Conservation (phyloP, 30 jellyfish, hydroid and myxozoan species). For the Aurelia aurita region DNA sequence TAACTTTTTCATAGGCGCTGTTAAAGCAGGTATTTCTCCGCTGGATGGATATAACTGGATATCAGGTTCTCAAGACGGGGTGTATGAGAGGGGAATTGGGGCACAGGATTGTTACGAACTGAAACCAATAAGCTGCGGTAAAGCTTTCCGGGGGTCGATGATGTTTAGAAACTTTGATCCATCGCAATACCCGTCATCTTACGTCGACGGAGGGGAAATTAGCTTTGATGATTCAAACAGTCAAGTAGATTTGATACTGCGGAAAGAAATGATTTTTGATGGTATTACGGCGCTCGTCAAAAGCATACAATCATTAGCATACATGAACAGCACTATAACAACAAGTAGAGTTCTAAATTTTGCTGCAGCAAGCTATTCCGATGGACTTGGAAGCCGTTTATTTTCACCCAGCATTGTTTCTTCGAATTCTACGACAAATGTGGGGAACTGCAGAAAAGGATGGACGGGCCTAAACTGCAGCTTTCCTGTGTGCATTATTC, state of each 20-base stretch:
- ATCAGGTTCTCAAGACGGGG: constrained; percentile 63
- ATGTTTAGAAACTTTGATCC: constrained; percentile 19
- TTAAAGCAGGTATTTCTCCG: constrained; percentile 37
- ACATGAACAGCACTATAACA: constrained; percentile 5
- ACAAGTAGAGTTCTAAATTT: not conserved
- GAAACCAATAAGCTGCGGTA: constrained; percentile 52
- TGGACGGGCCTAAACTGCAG: constrained; percentile 87
- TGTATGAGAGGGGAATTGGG: constrained; percentile 58
- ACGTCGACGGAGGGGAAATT: constrained; percentile 2
- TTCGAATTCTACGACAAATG: not conserved
- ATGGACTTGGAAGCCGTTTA: not conserved
- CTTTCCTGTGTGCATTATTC: constrained; percentile 45
- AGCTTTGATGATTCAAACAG: constrained; percentile 3
- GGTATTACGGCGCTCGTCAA: constrained; percentile 35
- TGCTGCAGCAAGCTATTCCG: not conserved
- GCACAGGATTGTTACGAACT: constrained; percentile 42
- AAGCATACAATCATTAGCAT: not conserved
- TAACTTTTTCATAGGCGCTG: constrained; percentile 48
- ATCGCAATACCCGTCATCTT: not conserved
- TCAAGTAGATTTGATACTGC: not conserved
- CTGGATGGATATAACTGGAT: constrained; percentile 63
- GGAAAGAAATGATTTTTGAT: constrained; percentile 50
- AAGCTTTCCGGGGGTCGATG: constrained; percentile 48
- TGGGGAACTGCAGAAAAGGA: constrained; percentile 32
- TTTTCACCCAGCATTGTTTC: not conserved